phyloP scores from a whole-genome alignment of 2,113 vertebrate species.

The Odocoileus hemionus region DNA sequence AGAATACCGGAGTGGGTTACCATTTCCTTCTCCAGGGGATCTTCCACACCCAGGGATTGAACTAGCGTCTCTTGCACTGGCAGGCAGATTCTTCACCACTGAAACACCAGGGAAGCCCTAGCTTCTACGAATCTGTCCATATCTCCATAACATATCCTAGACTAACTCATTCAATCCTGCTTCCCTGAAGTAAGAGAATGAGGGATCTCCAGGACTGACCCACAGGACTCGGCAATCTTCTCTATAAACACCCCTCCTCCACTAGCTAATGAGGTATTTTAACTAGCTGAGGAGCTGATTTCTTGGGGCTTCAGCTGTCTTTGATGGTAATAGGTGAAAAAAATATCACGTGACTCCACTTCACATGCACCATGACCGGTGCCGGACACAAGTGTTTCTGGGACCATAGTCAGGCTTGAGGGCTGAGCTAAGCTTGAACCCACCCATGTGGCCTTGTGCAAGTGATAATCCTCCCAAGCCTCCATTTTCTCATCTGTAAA shows the following conservation, averaged over 20 bases:
- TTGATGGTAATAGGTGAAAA: background rate
- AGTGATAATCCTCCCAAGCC: background rate
- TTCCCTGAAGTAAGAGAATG: background rate
- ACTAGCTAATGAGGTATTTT: background rate
- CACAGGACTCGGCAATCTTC: background rate
- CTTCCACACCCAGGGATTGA: background rate
- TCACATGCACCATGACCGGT: background rate
- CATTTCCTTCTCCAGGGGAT: background rate
- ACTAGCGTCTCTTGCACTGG: background rate
- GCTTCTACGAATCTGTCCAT: background rate
- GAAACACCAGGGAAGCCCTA: background rate
- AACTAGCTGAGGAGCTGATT: background rate
- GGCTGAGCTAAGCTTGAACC: background rate
- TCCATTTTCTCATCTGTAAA: background rate
- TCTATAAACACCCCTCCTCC: background rate
- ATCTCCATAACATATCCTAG: background rate
- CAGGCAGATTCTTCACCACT: background rate
- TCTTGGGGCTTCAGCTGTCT: background rate
- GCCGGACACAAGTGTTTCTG: background rate
- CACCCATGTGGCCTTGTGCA: background rate
- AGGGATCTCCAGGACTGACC: background rate
- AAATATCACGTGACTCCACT: conserved; percentile 4
- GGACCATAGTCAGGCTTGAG: background rate
- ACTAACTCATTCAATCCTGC: background rate
- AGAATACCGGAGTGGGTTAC: background rate